These are phyloP conservation scores for Pipistrellus nathusii DNA, from an alignment of 2,797 vertebrate genomes.

Conservation along the genomic window DNA sequence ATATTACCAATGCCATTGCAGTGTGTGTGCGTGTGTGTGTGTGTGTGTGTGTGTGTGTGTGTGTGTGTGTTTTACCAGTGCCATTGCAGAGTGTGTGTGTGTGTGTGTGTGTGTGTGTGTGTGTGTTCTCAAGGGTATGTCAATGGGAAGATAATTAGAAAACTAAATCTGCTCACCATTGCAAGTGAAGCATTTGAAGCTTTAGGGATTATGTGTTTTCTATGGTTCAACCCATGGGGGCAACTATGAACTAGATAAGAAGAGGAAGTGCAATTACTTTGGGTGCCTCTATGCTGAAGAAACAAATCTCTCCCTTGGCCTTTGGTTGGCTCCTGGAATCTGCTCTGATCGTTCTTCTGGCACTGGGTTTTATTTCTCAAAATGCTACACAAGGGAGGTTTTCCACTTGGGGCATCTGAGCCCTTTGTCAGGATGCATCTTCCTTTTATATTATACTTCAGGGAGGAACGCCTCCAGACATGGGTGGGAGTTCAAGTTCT, in stretches of 20 bases:
- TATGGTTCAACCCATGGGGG: constrained; percentile 14
- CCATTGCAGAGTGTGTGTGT: background rate
- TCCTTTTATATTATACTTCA: background rate
- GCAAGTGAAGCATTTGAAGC: background rate
- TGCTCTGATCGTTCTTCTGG: background rate
- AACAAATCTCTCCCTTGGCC: constrained; percentile 66
- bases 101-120: too few relatives aligned
- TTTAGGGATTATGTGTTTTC: background rate
- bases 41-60: background rate
- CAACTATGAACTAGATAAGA: constrained; percentile 2
- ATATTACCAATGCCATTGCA: background rate
- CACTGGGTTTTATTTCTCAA: background rate
- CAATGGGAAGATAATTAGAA: background rate
- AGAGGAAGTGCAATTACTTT: constrained; percentile 60
- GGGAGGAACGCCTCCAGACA: background rate
- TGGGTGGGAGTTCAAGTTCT: background rate
- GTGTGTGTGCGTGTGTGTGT: too few relatives aligned
- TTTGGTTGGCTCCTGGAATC: background rate
- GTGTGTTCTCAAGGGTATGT: background rate
- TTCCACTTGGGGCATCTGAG: background rate
- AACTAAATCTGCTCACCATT: background rate
- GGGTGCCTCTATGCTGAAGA: constrained; percentile 4
- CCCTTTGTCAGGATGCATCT: background rate
- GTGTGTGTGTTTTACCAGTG: background rate
- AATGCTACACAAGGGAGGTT: background rate